Conservation (phyloP, 2,113 vertebrate genomes). For the Lathamus discolor region DNA sequence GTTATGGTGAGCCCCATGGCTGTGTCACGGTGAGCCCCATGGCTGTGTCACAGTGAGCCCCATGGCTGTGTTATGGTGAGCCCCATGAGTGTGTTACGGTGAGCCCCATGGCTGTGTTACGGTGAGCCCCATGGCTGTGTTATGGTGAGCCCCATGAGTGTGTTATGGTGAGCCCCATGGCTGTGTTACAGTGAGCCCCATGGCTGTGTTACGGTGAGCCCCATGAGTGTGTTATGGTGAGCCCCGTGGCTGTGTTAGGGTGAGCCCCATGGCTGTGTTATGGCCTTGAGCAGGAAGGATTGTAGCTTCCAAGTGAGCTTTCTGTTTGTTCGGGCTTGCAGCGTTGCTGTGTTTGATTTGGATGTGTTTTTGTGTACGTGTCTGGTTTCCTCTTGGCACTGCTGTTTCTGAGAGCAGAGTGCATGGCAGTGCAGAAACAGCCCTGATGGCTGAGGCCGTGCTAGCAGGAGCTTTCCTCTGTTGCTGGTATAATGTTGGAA, state of each 20-base stretch:
- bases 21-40: rapidly evolving
- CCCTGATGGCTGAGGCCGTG: rapidly evolving
- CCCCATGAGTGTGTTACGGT: background rate
- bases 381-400: background rate
- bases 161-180: background rate
- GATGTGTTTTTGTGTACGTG: background rate
- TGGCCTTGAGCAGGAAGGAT: background rate
- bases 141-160: no score
- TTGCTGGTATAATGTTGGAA: background rate
- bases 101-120: background rate
- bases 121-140: no score
- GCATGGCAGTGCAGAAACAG: background rate
- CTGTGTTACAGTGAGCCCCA: rapidly evolving
- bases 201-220: background rate
- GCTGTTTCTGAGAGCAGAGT: background rate
- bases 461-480: background rate
- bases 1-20: background rate
- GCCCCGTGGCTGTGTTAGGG: background rate
- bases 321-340: background rate
- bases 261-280: background rate
- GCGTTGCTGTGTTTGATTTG: background rate
- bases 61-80: no score
- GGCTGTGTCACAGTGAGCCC: background rate
- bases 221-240: no score
- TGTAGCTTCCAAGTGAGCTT: background rate